A percentile compares a stretch with the other conserved stretches of the same genome.
These are phyloP conservation scores for Cyanoramphus novaezelandiae DNA, from an alignment of 2,113 vertebrate species.

Conservation along the genomic window DNA sequence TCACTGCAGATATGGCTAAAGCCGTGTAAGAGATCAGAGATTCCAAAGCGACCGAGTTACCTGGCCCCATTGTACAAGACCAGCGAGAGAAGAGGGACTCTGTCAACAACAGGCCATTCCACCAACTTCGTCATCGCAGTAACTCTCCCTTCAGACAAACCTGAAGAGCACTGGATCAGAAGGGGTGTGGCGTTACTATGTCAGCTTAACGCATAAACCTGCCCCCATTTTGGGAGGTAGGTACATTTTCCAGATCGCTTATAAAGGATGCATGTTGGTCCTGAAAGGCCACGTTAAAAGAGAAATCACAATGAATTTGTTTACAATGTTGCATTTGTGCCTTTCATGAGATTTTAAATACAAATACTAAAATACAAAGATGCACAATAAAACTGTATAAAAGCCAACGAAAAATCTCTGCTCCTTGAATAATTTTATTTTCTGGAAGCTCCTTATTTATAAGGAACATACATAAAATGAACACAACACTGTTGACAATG, in stretches of 20 bases:
- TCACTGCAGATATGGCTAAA: conserved; percentile 86
- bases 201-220: conserved; percentile 81
- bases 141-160: conserved; percentile 79
- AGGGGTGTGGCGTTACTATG: conserved; percentile 84
- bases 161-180: conserved; percentile 84
- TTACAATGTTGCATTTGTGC: neutral
- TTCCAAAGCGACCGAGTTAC: conserved; percentile 79
- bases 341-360: neutral
- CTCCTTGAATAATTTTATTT: conserved; percentile 77
- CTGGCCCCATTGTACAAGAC: conserved; percentile 86
- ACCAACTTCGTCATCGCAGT: conserved; percentile 88
- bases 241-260: neutral
- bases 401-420: neutral
- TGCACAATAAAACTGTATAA: conserved; percentile 10
- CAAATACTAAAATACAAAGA: neutral
- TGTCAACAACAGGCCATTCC: conserved; percentile 90
- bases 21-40: conserved; percentile 78
- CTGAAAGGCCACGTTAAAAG: neutral
- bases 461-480: conserved; percentile 81
- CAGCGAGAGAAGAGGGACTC: conserved; percentile 83
- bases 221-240: neutral
- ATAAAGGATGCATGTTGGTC: neutral
- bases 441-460: conserved; percentile 73
- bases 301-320: neutral
- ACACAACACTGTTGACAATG: conserved; percentile 79